phyloP scores from a whole-genome alignment of 2,888 invertebrate species.

The Ptychoptera contaminata region DNA sequence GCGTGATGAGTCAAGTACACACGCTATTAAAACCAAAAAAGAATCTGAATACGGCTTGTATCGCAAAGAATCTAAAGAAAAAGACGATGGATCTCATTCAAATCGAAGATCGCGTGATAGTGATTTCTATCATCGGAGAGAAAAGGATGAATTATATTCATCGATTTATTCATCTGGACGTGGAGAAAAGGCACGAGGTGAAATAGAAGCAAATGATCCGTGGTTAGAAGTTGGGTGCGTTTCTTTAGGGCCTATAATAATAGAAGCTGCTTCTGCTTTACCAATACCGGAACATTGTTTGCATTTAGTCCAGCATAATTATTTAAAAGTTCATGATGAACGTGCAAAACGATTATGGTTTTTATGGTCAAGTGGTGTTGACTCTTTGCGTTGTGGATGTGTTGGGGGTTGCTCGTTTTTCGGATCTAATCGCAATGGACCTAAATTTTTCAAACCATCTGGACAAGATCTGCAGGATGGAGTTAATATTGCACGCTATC shows the following conservation, averaged over 20 bases:
- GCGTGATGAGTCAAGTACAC: constrained; percentile 6
- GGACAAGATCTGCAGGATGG: constrained; percentile 67
- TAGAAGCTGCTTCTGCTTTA: constrained; percentile 77
- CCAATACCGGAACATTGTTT: constrained; percentile 61
- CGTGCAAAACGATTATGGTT: constrained; percentile 84
- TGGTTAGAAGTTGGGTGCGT: constrained; percentile 90
- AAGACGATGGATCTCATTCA: constrained; percentile 7
- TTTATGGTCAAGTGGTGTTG: constrained; percentile 58
- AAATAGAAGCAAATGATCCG: constrained; percentile 37
- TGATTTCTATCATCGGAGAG: constrained; percentile 21
- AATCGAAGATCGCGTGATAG: constrained; percentile 17
- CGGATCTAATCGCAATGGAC: constrained; percentile 79
- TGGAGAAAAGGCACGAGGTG: constrained; percentile 10
- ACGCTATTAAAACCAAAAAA: constrained; percentile 9
- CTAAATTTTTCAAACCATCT: constrained; percentile 74
- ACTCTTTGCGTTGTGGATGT: constrained; percentile 77
- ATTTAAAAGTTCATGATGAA: constrained; percentile 68
- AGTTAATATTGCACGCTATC: constrained; percentile 54
- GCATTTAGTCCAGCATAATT: constrained; percentile 65
- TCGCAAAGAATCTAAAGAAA: constrained; percentile 25
- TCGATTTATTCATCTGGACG: constrained; percentile 10
- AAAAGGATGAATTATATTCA: constrained; percentile 15
- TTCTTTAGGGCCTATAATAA: constrained; percentile 73
- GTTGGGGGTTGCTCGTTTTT: constrained; percentile 92
- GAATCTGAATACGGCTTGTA: constrained; percentile 15